These are phyloP conservation scores for Crossocerus cetratus DNA, from an alignment of 2,888 invertebrate genomes.

Conservation along the genomic window DNA sequence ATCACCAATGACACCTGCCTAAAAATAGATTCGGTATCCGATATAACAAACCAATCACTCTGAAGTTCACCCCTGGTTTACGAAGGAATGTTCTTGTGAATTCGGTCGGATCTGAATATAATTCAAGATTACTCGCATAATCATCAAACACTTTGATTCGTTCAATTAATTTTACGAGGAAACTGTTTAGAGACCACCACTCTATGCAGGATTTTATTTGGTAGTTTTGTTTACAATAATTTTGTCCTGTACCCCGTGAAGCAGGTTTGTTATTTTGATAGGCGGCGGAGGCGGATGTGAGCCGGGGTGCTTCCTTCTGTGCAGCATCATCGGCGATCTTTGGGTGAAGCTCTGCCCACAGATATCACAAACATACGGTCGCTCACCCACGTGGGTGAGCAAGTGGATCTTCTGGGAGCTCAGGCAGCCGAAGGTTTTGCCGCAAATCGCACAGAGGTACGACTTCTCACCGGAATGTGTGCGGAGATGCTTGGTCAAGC, in stretches of 20 bases:
- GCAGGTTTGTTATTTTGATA: constrained; percentile 70
- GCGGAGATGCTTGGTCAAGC: constrained; percentile 69
- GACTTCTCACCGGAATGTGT: constrained; percentile 71
- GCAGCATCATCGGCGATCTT: constrained; percentile 72
- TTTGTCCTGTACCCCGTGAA: constrained; percentile 69
- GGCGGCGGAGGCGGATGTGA: constrained; percentile 70
- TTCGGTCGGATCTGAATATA: too few species aligned
- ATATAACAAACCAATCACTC: too few species aligned
- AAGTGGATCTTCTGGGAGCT: constrained; percentile 70
- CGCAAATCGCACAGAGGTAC: constrained; percentile 69
- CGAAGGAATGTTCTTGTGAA: too few species aligned
- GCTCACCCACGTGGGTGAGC: constrained; percentile 68
- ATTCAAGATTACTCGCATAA: too few species aligned
- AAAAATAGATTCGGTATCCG: too few species aligned
- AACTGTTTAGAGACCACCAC: too few species aligned
- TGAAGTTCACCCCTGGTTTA: too few species aligned
- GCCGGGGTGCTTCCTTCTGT: constrained; percentile 71
- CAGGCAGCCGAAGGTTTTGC: constrained; percentile 69
- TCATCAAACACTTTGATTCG: too few species aligned
- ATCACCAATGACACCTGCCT: too few species aligned
- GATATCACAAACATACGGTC: constrained; percentile 72
- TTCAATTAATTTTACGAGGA: too few species aligned
- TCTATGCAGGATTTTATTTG: constrained; percentile 28
- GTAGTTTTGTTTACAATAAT: constrained; percentile 61
- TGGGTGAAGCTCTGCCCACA: constrained; percentile 72